Percentiles rank a stretch among this genome's conserved stretches.
Evolutionary conservation across 1,140 invertebrate species (phyloP).

Genomic region (Nixonia krombeini): DNA sequence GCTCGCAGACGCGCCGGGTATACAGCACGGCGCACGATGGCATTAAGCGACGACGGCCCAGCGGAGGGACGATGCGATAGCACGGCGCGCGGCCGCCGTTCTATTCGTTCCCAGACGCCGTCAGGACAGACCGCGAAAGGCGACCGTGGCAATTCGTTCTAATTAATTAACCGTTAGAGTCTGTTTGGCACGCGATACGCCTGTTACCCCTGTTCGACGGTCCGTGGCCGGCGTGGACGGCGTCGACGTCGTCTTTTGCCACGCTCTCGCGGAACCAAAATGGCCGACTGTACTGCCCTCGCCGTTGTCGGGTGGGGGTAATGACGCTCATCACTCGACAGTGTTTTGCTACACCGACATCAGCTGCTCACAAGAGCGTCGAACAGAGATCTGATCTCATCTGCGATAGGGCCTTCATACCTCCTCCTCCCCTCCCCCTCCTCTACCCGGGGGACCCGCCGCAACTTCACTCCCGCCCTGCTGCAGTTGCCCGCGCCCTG

Average conservation of each 20-base stretch:
- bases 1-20: too few relatives aligned
- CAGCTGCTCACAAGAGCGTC: slow-evolving; percentile 54
- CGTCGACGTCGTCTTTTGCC: too few relatives aligned
- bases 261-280: slow-evolving; percentile 62
- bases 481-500: slow-evolving; percentile 11
- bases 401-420: slow-evolving; percentile 61
- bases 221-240: slow-evolving; percentile 37
- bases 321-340: slow-evolving; percentile 70
- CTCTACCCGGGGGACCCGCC: too few relatives aligned
- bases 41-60: too few relatives aligned
- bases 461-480: slow-evolving; percentile 24
- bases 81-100: too few relatives aligned
- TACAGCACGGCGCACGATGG: too few relatives aligned
- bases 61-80: slow-evolving; percentile 42
- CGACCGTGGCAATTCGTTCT: slow-evolving; percentile 57
- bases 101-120: too few relatives aligned
- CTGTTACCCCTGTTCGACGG: slow-evolving; percentile 42
- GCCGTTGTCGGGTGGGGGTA: slow-evolving; percentile 59
- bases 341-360: slow-evolving; percentile 70
- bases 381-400: slow-evolving; percentile 63
- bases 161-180: slow-evolving; percentile 69
- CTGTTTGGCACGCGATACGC: slow-evolving; percentile 62
- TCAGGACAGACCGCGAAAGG: slow-evolving; percentile 42
- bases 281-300: slow-evolving; percentile 63
- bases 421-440: slow-evolving; percentile 56